These are phyloP conservation scores for Eristalis pertinax DNA, from an alignment of 2,888 invertebrate species.

Conservation along the genomic window DNA sequence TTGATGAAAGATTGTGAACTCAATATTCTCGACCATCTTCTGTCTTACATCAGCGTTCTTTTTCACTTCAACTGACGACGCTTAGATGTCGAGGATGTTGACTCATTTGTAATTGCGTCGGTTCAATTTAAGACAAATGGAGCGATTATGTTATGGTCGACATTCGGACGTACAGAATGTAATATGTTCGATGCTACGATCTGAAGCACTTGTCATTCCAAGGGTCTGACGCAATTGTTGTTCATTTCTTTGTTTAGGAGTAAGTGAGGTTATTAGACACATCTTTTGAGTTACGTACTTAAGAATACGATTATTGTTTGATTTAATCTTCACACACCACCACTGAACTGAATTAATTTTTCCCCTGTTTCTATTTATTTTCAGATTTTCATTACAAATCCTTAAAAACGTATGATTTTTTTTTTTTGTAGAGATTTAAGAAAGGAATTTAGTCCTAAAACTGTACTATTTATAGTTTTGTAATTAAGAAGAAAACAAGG, in stretches of 20 bases:
- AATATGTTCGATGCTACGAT: no score
- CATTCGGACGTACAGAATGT: no score
- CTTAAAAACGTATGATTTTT: constrained; percentile 19
- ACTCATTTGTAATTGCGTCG: background rate
- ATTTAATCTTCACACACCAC: no score
- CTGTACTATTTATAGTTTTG: constrained; percentile 38
- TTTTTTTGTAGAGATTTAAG: constrained; percentile 38
- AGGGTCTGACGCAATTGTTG: no score
- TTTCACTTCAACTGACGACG: no score
- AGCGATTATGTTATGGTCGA: background rate
- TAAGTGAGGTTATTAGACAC: no score
- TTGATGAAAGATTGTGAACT: background rate
- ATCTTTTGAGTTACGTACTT: no score
- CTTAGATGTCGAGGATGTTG: background rate
- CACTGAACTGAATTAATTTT: no score
- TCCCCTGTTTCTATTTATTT: constrained; percentile 15
- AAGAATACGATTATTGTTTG: no score
- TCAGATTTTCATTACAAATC: constrained; percentile 42
- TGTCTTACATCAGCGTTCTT: background rate
- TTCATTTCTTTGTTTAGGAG: no score
- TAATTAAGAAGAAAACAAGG: constrained; percentile 13
- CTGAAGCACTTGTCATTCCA: no score
- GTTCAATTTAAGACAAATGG: background rate
- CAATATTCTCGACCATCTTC: background rate
- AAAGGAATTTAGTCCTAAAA: constrained; percentile 8